phyloP scores from a whole-genome alignment of 2,113 vertebrate species.

The Emydura subglobosa region DNA sequence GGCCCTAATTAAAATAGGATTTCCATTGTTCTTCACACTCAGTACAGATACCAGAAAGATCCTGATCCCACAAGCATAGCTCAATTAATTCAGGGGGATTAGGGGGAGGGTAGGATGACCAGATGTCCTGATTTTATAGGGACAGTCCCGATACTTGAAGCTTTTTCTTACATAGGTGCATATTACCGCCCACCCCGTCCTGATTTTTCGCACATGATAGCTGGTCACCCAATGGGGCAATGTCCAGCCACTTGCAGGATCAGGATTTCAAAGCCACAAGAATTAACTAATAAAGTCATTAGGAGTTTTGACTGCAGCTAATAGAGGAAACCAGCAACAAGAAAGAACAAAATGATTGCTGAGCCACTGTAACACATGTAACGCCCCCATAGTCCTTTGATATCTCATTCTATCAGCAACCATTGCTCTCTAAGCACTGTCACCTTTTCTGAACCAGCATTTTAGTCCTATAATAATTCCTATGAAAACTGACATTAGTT shows the following conservation, averaged over 20 bases:
- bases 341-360: neutral
- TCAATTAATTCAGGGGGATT: neutral
- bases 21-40: neutral
- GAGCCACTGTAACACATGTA: neutral
- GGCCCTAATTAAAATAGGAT: neutral
- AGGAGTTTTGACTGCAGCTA: too few relatives aligned
- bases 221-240: too few relatives aligned
- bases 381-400: fast-evolving
- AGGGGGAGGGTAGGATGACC: too few relatives aligned
- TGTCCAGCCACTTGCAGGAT: neutral
- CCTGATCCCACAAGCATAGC: neutral
- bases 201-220: too few relatives aligned
- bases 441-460: conserved; percentile 50
- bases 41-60: neutral
- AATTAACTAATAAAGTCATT: neutral
- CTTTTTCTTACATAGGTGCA: too few relatives aligned
- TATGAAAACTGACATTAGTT: conserved; percentile 68
- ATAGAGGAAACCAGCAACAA: neutral
- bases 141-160: too few relatives aligned
- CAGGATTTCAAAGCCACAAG: neutral
- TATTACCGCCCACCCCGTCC: too few relatives aligned
- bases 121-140: too few relatives aligned
- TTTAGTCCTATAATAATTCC: conserved; percentile 39
- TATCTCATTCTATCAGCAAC: neutral
- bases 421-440: neutral